Conservation (phyloP, 2,797 vertebrate species). For the Urophycis tenuis region DNA sequence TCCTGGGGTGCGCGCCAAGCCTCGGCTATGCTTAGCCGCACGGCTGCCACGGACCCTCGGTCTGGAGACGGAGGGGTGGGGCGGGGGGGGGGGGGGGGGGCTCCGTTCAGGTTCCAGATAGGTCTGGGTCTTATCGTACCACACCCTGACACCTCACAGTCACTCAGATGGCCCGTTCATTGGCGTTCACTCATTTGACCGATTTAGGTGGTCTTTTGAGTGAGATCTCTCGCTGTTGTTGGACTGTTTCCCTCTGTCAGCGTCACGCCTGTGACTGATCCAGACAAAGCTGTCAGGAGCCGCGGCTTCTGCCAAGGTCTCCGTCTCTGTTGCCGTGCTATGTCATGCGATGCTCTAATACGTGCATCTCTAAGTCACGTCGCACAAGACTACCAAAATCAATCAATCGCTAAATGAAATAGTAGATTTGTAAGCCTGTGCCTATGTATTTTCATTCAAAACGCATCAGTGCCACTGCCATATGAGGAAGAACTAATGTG, state of each 20-base stretch:
- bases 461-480: background rate
- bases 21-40: slow-evolving; percentile 39
- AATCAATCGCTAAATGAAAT: background rate
- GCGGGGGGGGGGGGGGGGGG: too few species aligned
- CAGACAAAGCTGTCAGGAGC: background rate
- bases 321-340: background rate
- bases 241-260: background rate
- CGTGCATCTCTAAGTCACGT: background rate
- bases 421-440: background rate
- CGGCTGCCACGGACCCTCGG: background rate
- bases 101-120: background rate
- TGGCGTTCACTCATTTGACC: background rate
- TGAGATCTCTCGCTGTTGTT: background rate
- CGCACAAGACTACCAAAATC: background rate
- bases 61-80: background rate
- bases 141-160: background rate
- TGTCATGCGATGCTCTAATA: background rate
- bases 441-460: background rate
- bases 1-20: slow-evolving; percentile 43
- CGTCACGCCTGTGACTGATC: background rate
- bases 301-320: background rate
- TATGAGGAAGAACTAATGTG: background rate
- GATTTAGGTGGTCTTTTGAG: background rate
- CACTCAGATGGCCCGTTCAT: background rate
- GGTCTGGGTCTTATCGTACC: background rate